Base-by-base conservation (phyloP, 2,797 vertebrate species). In the Momotus momota region DNA sequence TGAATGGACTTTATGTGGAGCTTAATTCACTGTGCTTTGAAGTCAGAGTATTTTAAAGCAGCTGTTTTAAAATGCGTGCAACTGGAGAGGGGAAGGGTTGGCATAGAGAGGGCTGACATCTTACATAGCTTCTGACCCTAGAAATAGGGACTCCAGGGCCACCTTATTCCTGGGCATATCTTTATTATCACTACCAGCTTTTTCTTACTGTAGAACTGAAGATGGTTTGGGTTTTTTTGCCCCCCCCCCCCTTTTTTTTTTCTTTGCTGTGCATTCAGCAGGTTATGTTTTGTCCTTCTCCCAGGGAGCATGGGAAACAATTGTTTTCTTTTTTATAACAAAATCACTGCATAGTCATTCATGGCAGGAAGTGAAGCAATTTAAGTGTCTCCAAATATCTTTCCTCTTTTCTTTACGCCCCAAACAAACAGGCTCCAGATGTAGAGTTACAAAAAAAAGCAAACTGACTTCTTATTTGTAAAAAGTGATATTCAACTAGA, bases 1-100 rank as follows among this genome's bases (percentile, higher is more conserved):
- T 95, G 95, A 96, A 95, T 93, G 83, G 92, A 95, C 94, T 96
- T 92, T 94, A 66, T 40, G 69, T 61, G 88, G 52, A 93, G 64
- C 93, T 93, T 96, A 96, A 95, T 96, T 96, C 90, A 96, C 93
- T 90, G 83, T 77, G 52, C 95, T 95, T 95, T 96, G 93, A 94
- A 96, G 80, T 79, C 58, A n/a, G 70, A 81, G 48, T 84, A 90
- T 93, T 94, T 93, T 88, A 92, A 85, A 87, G 90, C 90, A 73
- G 65, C 83, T 95, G 71, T 35, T 90, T 61, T 22, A 54, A 79
- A 87, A 90, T 54, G 67, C 3, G 2, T 80, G 91, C 79, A 86
- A 86, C 86, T 65, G 66, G 65, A 91, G 49, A 64, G 83, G 41
- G n/a, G 0, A 4, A 81, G 70, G 51, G 49, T 58, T 78, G 81